Conservation (phyloP, 2,113 vertebrate species). For the Nicator chloris region DNA sequence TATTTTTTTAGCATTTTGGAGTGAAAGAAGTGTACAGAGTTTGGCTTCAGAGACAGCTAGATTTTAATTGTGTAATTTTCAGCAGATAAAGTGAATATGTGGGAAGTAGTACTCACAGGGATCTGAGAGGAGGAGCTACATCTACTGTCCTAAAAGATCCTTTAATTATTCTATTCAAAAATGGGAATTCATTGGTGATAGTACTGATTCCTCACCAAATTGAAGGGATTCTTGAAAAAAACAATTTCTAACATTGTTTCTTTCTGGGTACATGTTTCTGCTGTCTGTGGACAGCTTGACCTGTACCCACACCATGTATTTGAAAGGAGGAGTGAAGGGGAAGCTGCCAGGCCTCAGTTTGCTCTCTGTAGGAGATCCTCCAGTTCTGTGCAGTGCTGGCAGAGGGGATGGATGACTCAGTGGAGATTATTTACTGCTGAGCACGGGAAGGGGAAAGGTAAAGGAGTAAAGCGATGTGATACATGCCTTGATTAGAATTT, state of each 20-base stretch:
- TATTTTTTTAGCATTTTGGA: not conserved
- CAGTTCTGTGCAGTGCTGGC: not conserved
- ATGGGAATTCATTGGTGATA: not conserved
- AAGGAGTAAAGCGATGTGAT: not conserved
- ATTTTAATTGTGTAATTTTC: not conserved
- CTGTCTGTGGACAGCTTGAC: not conserved
- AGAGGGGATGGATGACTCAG: not conserved
- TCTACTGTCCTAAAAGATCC: not conserved
- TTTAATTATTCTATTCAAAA: not conserved
- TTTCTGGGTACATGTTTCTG: not conserved
- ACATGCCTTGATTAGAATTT: not conserved
- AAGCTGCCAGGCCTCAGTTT: not conserved
- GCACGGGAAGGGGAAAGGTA: not conserved
- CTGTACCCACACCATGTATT: accelerated
- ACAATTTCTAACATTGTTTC: not conserved
- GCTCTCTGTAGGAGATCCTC: not conserved
- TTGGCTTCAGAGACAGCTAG: not conserved
- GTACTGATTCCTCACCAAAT: not conserved
- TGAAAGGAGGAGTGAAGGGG: not conserved
- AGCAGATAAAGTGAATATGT: not conserved
- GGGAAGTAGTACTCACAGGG: not conserved
- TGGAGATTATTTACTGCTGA: constrained; percentile 2
- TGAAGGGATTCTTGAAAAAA: not conserved
- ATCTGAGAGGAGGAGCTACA: not conserved
- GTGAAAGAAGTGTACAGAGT: not conserved